phyloP scores from a whole-genome alignment of 2,797 vertebrate genomes.

The Acipenser ruthenus region DNA sequence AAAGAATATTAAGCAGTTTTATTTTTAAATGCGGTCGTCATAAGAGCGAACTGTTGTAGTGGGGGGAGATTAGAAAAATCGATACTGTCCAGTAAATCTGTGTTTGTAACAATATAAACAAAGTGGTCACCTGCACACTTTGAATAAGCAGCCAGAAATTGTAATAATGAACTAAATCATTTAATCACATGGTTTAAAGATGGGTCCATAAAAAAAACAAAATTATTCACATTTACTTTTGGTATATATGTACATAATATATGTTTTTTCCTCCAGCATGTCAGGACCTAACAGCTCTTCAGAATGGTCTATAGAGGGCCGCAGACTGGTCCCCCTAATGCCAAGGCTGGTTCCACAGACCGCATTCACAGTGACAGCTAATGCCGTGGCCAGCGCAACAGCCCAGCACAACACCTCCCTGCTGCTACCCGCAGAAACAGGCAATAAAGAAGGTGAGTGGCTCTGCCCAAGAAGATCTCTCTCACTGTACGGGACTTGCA shows the following conservation, averaged over 20 bases:
- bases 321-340: constrained; percentile 90
- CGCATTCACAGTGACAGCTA: constrained; percentile 90
- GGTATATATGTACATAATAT: background rate
- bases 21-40: too few species aligned
- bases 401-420: constrained; percentile 87
- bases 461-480: background rate
- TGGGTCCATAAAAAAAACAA: too few species aligned
- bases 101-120: too few species aligned
- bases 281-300: constrained; percentile 97
- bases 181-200: too few species aligned
- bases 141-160: too few species aligned
- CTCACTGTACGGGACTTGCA: background rate
- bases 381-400: constrained; percentile 83
- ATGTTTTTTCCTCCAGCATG: constrained; percentile 67
- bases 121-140: too few species aligned
- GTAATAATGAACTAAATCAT: too few species aligned
- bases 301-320: constrained; percentile 95
- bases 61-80: too few species aligned
- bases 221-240: background rate
- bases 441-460: constrained; percentile 88
- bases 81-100: too few species aligned
- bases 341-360: constrained; percentile 93
- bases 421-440: constrained; percentile 84
- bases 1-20: too few species aligned
- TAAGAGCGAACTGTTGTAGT: too few species aligned